Conservation (phyloP, 2,113 vertebrate genomes). For the Xyrauchen texanus region DNA sequence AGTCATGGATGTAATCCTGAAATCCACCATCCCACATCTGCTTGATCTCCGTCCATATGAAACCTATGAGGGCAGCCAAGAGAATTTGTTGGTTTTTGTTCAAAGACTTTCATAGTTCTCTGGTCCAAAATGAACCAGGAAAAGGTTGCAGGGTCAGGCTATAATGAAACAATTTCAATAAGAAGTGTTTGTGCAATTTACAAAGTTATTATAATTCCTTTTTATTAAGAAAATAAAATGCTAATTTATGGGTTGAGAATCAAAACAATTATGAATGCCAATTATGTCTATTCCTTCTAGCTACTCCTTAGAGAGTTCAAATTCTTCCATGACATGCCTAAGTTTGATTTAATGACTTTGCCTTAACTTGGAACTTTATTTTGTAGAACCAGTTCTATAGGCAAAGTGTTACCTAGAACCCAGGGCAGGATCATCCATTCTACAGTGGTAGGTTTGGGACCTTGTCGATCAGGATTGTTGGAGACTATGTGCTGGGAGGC, state of each 20-base stretch:
- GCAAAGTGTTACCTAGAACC: slow-evolving; percentile 86
- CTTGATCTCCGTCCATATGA: slow-evolving; percentile 98
- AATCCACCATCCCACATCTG: slow-evolving; percentile 99
- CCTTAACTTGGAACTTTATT: no score
- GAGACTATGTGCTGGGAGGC: slow-evolving; percentile 91
- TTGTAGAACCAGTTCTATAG: no score
- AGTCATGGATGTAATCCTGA: slow-evolving; percentile 95
- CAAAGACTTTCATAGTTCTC: not conserved
- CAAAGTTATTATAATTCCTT: no score
- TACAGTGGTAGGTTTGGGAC: slow-evolving; percentile 86
- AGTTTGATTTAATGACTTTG: no score
- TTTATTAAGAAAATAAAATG: no score
- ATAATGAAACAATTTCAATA: not conserved
- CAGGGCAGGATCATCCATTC: slow-evolving; percentile 99
- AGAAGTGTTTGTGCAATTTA: not conserved
- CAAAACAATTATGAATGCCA: no score
- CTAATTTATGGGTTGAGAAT: no score
- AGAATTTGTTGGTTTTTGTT: slow-evolving; percentile 8
- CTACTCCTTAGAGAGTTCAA: not conserved
- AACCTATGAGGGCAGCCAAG: slow-evolving; percentile 78
- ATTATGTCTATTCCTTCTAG: no score
- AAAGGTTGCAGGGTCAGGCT: not conserved
- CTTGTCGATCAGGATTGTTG: slow-evolving; percentile 78
- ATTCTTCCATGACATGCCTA: no score
- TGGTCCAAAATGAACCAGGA: not conserved